phyloP scores from a whole-genome alignment of 2,888 invertebrate species.

The Yponomeuta cagnagella region DNA sequence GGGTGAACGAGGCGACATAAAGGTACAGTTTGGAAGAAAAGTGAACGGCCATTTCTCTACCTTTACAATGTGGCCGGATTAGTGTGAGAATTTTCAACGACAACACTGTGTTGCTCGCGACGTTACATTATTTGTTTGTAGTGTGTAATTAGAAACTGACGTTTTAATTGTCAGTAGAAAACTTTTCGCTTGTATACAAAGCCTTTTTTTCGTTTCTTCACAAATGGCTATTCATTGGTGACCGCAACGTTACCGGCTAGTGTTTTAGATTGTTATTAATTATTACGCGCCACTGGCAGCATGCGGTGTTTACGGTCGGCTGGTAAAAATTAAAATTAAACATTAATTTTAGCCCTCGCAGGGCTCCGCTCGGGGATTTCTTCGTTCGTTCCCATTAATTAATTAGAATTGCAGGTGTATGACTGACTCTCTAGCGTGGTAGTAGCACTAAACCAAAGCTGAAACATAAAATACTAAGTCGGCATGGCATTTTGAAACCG shows the following conservation, averaged over 20 bases:
- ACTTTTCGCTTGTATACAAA: neutral
- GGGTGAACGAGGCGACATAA: constrained; percentile 4
- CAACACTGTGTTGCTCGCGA: neutral
- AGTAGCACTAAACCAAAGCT: neutral
- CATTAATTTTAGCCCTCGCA: constrained; percentile 60
- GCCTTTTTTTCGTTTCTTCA: neutral
- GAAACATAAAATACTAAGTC: neutral
- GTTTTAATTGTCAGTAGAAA: neutral
- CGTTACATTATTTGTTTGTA: neutral
- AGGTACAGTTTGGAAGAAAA: constrained; percentile 6
- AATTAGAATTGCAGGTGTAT: constrained; percentile 13
- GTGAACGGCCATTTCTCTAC: neutral
- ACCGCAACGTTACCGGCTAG: constrained; percentile 31
- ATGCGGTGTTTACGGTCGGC: constrained; percentile 38
- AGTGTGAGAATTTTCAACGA: neutral
- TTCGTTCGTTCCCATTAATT: constrained; percentile 35
- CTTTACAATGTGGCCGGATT: neutral
- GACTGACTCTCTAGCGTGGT: neutral
- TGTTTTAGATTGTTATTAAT: constrained; percentile 52
- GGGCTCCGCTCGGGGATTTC: constrained; percentile 34
- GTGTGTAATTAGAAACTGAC: neutral
- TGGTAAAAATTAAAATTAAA: constrained; percentile 65
- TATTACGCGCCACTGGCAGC: constrained; percentile 45
- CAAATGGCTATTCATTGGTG: constrained; percentile 28
- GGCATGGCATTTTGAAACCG: neutral